These are phyloP conservation scores for Muschampia plurimacula DNA, from an alignment of 2,888 invertebrate species.

Conservation along the genomic window DNA sequence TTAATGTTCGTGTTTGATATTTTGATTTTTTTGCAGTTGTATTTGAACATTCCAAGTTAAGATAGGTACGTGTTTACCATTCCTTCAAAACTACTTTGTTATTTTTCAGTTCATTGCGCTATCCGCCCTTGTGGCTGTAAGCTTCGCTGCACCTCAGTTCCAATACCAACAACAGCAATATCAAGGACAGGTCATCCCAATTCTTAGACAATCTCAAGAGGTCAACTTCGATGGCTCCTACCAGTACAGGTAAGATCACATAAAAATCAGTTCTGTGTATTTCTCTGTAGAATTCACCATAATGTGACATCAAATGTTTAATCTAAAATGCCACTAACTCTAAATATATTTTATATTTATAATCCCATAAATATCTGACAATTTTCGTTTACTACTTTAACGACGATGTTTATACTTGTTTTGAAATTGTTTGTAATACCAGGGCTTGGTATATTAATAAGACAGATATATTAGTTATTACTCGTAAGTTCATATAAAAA, in stretches of 20 bases:
- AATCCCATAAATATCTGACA: neutral
- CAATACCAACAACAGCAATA: constrained; percentile 63
- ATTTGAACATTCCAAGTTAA: too few relatives aligned
- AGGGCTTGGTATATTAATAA: too few relatives aligned
- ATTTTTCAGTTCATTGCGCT: constrained; percentile 70
- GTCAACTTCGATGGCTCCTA: constrained; percentile 86
- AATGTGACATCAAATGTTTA: neutral
- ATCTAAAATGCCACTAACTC: neutral
- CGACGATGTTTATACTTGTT: neutral
- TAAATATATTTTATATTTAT: neutral
- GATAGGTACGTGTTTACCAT: too few relatives aligned
- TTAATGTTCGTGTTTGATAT: too few relatives aligned
- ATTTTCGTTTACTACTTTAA: neutral
- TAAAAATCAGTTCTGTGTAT: neutral
- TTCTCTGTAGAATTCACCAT: neutral
- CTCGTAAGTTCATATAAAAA: too few relatives aligned
- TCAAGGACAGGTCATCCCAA: constrained; percentile 81
- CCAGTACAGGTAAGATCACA: constrained; percentile 83
- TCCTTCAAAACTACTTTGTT: constrained; percentile 25
- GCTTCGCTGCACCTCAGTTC: constrained; percentile 66
- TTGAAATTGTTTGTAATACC: neutral
- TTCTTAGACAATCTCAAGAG: constrained; percentile 84
- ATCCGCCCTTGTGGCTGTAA: constrained; percentile 68
- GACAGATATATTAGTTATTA: too few relatives aligned
- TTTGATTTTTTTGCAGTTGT: too few relatives aligned